Percentiles rank a stretch among this genome's conserved stretches.
These are phyloP conservation scores for Cancer borealis DNA, from an alignment of 2,888 invertebrate genomes.

Conservation along the genomic window DNA sequence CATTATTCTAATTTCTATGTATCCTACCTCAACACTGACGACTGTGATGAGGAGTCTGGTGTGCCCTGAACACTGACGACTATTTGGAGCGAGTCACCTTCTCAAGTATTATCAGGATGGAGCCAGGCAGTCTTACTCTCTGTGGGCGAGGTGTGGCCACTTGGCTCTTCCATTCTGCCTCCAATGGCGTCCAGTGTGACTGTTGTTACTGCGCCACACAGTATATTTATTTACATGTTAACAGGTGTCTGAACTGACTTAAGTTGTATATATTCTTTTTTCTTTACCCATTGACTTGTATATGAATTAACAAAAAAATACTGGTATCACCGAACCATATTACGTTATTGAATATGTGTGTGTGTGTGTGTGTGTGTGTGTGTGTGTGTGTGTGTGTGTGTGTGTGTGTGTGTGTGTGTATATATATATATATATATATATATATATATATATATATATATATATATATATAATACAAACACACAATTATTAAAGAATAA, in stretches of 20 bases:
- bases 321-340: background rate
- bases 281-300: background rate
- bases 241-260: conserved; percentile 12
- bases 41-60: conserved; percentile 44
- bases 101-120: conserved; percentile 15
- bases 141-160: background rate
- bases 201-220: background rate
- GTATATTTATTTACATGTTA: conserved; percentile 22
- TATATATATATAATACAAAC: background rate
- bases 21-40: conserved; percentile 52
- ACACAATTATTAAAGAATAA: background rate
- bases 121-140: background rate
- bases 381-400: too few relatives aligned
- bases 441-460: background rate
- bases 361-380: too few relatives aligned
- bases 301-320: background rate
- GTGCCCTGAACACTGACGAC: conserved; percentile 32
- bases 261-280: background rate
- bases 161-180: background rate
- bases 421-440: background rate
- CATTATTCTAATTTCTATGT: conserved; percentile 13
- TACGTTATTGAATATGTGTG: background rate
- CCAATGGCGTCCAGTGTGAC: background rate
- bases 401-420: background rate
- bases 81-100: background rate